Conservation (phyloP, 2,113 vertebrate genomes). For the Cisticola juncidis region DNA sequence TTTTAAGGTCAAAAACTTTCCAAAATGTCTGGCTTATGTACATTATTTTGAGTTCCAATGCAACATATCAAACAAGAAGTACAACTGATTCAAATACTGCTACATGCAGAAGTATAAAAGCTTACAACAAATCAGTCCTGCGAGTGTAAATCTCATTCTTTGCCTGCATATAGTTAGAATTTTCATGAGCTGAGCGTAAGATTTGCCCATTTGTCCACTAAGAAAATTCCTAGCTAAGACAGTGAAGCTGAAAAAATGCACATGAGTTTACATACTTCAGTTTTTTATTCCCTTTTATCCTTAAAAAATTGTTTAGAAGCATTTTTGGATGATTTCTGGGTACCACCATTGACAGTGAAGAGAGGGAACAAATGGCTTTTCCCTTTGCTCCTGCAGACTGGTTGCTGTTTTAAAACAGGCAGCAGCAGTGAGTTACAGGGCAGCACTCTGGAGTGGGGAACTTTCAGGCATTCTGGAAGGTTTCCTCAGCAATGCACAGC, state of each 20-base stretch:
- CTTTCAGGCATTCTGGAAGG: fast-evolving
- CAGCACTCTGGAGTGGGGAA: not conserved
- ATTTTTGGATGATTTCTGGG: not conserved
- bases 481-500: not conserved
- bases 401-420: not conserved
- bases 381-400: not conserved
- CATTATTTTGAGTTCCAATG: not conserved
- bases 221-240: not conserved
- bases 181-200: not conserved
- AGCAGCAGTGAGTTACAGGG: not conserved
- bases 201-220: not conserved
- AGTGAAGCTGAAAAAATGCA: not conserved
- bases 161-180: not conserved
- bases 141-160: not conserved
- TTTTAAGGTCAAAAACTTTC: not conserved
- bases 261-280: not conserved
- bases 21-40: not conserved
- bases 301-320: not conserved
- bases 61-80: not conserved
- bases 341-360: not conserved
- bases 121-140: not conserved
- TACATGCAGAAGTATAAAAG: not conserved
- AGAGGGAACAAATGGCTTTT: not conserved
- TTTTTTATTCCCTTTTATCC: not conserved
- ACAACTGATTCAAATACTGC: not conserved